Evolutionary conservation across 2,797 vertebrate genomes (phyloP), one percentile per base, ranked within the genome.

Genomic region (Urophycis tenuis): DNA sequence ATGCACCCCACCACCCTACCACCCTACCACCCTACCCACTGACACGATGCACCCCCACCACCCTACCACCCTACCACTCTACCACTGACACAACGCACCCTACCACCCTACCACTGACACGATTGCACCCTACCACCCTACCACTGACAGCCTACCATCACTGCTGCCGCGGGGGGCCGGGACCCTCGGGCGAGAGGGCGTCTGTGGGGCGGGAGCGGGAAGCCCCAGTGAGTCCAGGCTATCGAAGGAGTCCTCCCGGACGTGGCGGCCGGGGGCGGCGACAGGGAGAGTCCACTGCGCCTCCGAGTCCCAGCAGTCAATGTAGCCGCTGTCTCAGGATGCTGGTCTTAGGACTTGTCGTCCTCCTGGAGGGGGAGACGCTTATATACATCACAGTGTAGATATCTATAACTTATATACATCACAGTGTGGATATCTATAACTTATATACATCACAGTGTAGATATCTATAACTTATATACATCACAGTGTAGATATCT

Each of bases 221-320:
- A n/a, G n/a, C 82, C 97, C 95, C 80, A 99, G 95, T 77, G 98
- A 99, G 92, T 99, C 98, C 94, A 99, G 95, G 70, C 97, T 99
- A 95, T 99, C 98, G 81, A 99, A 98, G 77, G 98, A 99, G 89
- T 99, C 96, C 93, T 99, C 96, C 80, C 97, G 92, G 80, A 93
- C 93, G 82, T 97, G 97, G 67, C 94, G 95, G 36, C 69, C 94
- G 95, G 36, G 96, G 96, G 2, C 0, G 97, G 96, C 0, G 98
- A 99, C 10, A 99, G 95, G 8, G 97, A 99, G 86, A n/a, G n/a
- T n/a, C 97, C 96, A 0, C 96, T 98, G 90, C 97, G 96, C 81
- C 81, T 99, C 97, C 0, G 96, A 97, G 86, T 99, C 98, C 96
- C 98, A 99, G 92, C 96, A 96, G 92, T 99, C 98, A 76, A 99